These are phyloP conservation scores for Polymixis flavicincta DNA, from an alignment of 2,888 invertebrate genomes.

Conservation along the genomic window DNA sequence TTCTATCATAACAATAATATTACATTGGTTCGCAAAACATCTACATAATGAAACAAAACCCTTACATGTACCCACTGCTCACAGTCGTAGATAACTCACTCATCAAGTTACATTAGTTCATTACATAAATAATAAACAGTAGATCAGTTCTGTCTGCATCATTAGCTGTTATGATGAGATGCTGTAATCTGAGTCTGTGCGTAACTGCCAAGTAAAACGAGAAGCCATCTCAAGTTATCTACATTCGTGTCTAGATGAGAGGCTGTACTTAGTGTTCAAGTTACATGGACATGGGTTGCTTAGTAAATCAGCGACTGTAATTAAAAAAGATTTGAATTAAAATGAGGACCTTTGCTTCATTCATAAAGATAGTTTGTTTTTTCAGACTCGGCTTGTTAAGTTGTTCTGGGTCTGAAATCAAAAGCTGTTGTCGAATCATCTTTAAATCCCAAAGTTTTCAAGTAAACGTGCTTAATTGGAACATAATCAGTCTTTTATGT, in stretches of 20 bases:
- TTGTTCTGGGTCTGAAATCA: not conserved
- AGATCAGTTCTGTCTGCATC: slow-evolving; percentile 31
- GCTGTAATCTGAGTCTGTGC: slow-evolving; percentile 54
- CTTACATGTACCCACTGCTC: not conserved
- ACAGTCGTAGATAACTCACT: slow-evolving; percentile 15
- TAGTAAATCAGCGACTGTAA: slow-evolving; percentile 3
- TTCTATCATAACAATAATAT: slow-evolving; percentile 10
- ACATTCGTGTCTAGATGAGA: slow-evolving; percentile 19
- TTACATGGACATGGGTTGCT: slow-evolving; percentile 19
- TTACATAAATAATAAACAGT: slow-evolving; percentile 62
- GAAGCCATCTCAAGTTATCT: slow-evolving; percentile 42
- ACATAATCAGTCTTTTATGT: no score
- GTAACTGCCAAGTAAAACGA: slow-evolving; percentile 49
- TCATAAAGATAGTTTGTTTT: not conserved
- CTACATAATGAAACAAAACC: slow-evolving; percentile 25
- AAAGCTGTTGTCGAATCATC: not conserved
- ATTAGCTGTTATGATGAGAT: slow-evolving; percentile 55
- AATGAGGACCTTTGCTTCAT: not conserved
- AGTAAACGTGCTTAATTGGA: not conserved
- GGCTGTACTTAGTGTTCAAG: slow-evolving; percentile 27
- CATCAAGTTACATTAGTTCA: slow-evolving; percentile 50
- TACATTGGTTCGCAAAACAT: slow-evolving; percentile 32
- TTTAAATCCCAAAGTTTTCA: not conserved
- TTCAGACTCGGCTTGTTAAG: not conserved
- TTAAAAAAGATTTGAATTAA: not conserved